Base-by-base conservation (phyloP, 2,113 vertebrate species). In the Pseudorhombus dupliciocellatus region DNA sequence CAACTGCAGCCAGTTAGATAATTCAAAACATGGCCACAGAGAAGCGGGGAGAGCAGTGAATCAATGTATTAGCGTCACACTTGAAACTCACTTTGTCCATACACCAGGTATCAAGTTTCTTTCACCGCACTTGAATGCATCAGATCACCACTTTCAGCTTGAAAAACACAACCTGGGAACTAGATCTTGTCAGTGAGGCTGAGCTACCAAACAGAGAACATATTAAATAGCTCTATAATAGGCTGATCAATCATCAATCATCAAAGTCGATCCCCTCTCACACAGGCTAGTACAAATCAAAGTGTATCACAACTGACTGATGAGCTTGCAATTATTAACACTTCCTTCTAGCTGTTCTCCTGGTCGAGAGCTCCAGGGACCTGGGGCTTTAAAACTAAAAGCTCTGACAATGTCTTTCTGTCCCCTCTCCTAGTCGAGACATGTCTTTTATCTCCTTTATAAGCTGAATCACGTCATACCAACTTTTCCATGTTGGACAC, bases 401-500 rank as follows among this genome's bases (percentile, higher is more conserved):
- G 9, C 31, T 34, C 7, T 10, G 8, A 9, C 10, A 2, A 34
- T 34, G 31, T 34, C 31, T 34, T 34, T 34, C 31, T 10, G 10
- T 34, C 31, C 31, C 28, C 28, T 30, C 28, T 30, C 28, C 31
- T 2, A 34, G 8, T 34, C 31, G 11, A 34, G 31, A 34, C 31
- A 31, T 31, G 9, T 37, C 34, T 34, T 10, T 37, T 37, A 3
- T 11, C 34, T 12, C 9, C 34, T 37, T 37, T 37, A 2, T 37
- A 37, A 37, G 10, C 9, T 37, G 34, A 11, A 37, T 12, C 10
- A 37, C 11, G 11, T 37, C 2, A 37, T 37, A 37, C 10, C 7
- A 11, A 51, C 22, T 66, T 7, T 66, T n/a, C 20, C 50, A 40
- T 56, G 65, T 44, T 78, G 37, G 12, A 37, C 5, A 7, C 50